Evolutionary conservation across 2,888 invertebrate genomes (phyloP), one percentile per base, ranked within the genome.

Genomic region (Dichetophora obliterata): DNA sequence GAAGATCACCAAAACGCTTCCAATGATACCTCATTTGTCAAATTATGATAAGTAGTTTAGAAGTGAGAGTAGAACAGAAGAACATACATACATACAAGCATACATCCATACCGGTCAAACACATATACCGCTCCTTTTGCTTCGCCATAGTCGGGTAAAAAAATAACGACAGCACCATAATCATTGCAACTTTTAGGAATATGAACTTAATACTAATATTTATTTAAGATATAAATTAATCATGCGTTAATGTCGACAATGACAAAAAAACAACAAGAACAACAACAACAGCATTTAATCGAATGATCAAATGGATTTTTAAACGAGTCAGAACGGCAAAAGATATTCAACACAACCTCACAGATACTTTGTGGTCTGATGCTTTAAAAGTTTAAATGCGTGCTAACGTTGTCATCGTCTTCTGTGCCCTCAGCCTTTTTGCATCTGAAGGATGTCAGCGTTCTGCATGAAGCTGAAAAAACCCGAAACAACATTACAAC

Each of bases 211-310:
- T 66, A 54, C 74, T 31, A 65, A 74, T 74, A 65, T 74, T 74
- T 74, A 52, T 74, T 22, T 66, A 66, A 66, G 66, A 66, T 54
- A 54, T 37, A 74, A 74, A 74, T 74, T 74, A 65, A 74, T 65
- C 66, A 74, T 74, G 57, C 24, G 52, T 61, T 61, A 27, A 61
- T 59, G 27, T 8, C 61, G n/a, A 27, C 66, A 31, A 52, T 8
- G 5, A 34, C 37, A 71, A 19, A 19, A 14, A 74, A 9, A 54
- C 8, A 34, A 19, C 65, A 65, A 37, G 0, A 65, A 50, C 73
- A 27, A 43, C 11, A 43, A 14, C 43, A 43, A 3, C 43, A 43
- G 3, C 37, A 1, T 37, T 37, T 37, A 37, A 37, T 6, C 5
- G 37, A 37, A 37, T 8, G 37, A 1, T 43, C 43, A 43, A 43